Evolutionary conservation across 1,140 invertebrate species (phyloP).

Genomic region (Camponotus pennsylvanicus): DNA sequence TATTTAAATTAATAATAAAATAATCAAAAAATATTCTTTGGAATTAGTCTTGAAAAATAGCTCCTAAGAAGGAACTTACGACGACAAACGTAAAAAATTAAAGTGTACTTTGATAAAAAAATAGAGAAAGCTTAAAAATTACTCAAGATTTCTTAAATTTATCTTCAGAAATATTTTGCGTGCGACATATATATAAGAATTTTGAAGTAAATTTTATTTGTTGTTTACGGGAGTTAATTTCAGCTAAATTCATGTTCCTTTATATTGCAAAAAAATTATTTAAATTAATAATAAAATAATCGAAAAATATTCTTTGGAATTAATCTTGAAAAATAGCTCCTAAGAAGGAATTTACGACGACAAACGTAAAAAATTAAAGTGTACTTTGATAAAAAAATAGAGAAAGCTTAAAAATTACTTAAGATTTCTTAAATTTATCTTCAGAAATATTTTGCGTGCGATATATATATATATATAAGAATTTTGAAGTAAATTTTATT

Average conservation of each 20-base stretch:
- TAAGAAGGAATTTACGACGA: not conserved
- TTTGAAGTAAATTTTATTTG: constrained; percentile 1
- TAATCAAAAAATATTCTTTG: no score
- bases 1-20: not conserved
- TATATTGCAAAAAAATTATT: not conserved
- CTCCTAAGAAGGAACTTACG: not conserved
- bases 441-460: not conserved
- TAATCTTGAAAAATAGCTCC: not conserved
- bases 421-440: not conserved
- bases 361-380: not conserved
- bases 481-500: constrained; percentile 10
- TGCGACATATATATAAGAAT: not conserved
- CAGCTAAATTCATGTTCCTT: not conserved
- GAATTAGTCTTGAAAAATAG: not conserved
- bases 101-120: not conserved
- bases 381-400: not conserved
- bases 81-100: not conserved
- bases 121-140: not conserved
- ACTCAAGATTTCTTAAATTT: not conserved
- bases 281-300: no score
- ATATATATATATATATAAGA: not conserved
- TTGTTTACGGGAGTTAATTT: not conserved
- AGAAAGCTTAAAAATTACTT: not conserved
- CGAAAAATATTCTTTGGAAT: not conserved
- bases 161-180: not conserved